These are phyloP conservation scores for Aldrovandia affinis DNA, from an alignment of 2,797 vertebrate genomes.

Conservation along the genomic window DNA sequence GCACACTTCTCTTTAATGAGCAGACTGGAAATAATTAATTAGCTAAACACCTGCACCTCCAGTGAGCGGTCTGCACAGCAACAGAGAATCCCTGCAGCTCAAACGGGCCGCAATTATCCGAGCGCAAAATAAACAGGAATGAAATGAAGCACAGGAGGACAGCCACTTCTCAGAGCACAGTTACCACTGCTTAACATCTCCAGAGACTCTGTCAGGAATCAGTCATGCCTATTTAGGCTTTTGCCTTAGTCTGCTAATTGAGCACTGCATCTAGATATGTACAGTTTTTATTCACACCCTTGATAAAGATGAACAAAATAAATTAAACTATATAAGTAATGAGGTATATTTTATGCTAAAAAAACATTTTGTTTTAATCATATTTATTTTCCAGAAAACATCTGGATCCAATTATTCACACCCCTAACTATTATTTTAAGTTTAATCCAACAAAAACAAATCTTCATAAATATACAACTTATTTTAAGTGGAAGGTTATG, in stretches of 20 bases:
- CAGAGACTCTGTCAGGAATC: background rate
- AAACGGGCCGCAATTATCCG: background rate
- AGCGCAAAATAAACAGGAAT: background rate
- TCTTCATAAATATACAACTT: no score
- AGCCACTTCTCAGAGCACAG: constrained; percentile 6
- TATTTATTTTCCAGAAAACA: no score
- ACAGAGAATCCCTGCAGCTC: background rate
- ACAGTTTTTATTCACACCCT: no score
- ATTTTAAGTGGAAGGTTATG: no score
- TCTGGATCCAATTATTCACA: no score
- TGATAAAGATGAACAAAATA: no score
- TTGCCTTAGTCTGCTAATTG: constrained; percentile 19
- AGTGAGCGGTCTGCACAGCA: background rate
- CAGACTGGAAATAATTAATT: constrained; percentile 31
- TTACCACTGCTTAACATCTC: background rate
- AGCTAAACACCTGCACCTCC: constrained; percentile 19
- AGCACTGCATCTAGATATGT: background rate
- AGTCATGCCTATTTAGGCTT: background rate
- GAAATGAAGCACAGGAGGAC: background rate
- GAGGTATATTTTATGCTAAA: no score
- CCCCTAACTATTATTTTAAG: no score
- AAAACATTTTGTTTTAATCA: no score
- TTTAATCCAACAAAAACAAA: no score
- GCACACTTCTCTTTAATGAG: constrained; percentile 30
- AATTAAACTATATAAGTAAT: no score